Evolutionary conservation across 2,113 vertebrate species (phyloP), one percentile per base, ranked within the genome.

Genomic region (Xiphorhynchus elegans): DNA sequence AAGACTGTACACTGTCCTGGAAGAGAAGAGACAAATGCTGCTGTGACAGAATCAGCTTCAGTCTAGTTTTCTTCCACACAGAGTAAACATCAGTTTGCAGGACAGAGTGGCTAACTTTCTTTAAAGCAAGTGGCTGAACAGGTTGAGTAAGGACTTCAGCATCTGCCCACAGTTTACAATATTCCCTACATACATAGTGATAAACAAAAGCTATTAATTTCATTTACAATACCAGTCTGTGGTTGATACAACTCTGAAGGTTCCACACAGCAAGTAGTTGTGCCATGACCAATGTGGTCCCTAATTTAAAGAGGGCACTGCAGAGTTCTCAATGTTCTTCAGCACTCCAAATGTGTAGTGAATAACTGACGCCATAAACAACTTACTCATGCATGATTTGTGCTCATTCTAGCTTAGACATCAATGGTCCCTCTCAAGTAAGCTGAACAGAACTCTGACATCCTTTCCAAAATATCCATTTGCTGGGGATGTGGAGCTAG

Each of bases 381-480:
- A 86, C 40, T 93, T 93, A 84, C 55, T 95, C 1, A 10, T 49
- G 88, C 92, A 49, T 88, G 93, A 72, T 91, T 87, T 92, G 85
- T 84, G 76, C 76, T 82, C 77, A 33, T 88, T 86, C 19, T 60
- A 81, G 69, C 47, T 31, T 21, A 80, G 67, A 58, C 63, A 81
- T 37, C 74, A 87, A 46, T 68, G 59, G 25, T 50, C 8, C 40
- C 39, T 85, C 83, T 64, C 56, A 79, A 89, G 67, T 47, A 77
- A 87, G 56, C 68, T 67, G 62, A 91, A 44, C 21, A 79, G 87
- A 91, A 70, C 13, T 47, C 23, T 35, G 85, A 62, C 0, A 2
- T 80, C 75, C 59, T 88, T 63, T 78, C 72, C 63, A 76, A 94
- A 96, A 92, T 29, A 21, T 24, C 0, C 0, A 6, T 75, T 86